phyloP scores from a whole-genome alignment of 2,888 invertebrate genomes.

The Parnassius mnemosyne region DNA sequence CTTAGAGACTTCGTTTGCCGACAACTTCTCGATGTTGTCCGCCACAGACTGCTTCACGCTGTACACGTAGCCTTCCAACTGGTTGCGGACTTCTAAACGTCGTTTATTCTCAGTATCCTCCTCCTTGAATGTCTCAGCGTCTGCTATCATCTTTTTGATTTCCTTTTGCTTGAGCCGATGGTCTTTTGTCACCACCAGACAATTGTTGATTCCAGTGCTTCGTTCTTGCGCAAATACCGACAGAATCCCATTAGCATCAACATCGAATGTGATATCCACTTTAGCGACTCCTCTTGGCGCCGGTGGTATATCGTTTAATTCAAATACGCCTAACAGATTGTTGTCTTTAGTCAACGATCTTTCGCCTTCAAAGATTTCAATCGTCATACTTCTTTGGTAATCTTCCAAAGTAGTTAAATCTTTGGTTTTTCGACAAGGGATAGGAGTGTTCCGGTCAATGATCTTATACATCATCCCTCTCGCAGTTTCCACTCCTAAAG shows the following conservation, averaged over 20 bases:
- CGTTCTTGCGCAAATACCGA: conserved; percentile 56
- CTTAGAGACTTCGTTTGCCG: conserved; percentile 40
- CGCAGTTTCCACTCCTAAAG: conserved; percentile 59
- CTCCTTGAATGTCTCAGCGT: conserved; percentile 48
- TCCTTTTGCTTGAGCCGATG: conserved; percentile 50
- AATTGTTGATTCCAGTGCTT: conserved; percentile 49
- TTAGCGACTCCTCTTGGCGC: conserved; percentile 58
- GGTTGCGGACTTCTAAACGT: conserved; percentile 56
- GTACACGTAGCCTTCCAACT: conserved; percentile 58
- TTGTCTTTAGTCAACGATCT: conserved; percentile 59
- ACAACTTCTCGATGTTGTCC: conserved; percentile 43
- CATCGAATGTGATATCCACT: conserved; percentile 58
- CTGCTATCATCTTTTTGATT: conserved; percentile 53
- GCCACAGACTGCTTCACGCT: conserved; percentile 46
- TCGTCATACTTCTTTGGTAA: conserved; percentile 58
- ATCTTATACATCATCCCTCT: conserved; percentile 63
- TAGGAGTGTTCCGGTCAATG: conserved; percentile 56
- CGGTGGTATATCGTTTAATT: conserved; percentile 56
- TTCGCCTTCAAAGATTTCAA: conserved; percentile 67
- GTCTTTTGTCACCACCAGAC: conserved; percentile 49
- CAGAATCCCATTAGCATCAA: conserved; percentile 56
- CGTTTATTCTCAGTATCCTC: conserved; percentile 54
- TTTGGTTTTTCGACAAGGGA: conserved; percentile 57
- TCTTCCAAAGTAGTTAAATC: conserved; percentile 62
- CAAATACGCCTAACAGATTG: conserved; percentile 56